Evolutionary conservation across 2,888 invertebrate genomes (phyloP), one percentile per base, ranked within the genome.

Genomic region (Sussaba pulchella): DNA sequence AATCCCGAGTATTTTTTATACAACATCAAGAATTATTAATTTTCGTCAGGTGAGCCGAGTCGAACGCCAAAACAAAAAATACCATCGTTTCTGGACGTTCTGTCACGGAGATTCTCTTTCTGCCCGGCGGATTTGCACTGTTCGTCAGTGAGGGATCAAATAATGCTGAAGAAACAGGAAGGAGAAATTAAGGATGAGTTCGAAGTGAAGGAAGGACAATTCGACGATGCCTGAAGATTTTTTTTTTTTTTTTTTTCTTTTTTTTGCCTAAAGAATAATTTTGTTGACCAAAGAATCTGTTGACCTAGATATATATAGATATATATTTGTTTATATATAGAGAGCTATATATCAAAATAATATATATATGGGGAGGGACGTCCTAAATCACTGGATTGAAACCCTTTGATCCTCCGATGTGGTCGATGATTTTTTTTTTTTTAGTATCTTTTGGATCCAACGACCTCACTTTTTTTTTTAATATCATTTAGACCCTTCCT

Each of bases 121-220:
- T 87, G 89, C 14, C 88, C 88, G 9, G 84, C 84, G 0, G 83
- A 84, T 66, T 50, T 73, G 10, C 88, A 88, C 41, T 31, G 64
- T 4, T 1, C 19, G 14, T 24, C 80, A 21, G 72, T 82, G 21
- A 75, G 21, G 19, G 47, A 78, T 4, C 83, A 81, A 14, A 26
- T 87, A 17, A 21, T 0, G 6, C 12, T 67, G 19, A 83, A 84
- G 82, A 47, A 70, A 36, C 31, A 47, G 45, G 50, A 81, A 4
- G 76, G 84, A 9, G 26, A 52, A 17, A 36, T 14, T 39, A 21
- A 41, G 5, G 39, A 45, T 4, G 9, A 36, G 21, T 47, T 31
- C 9, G n/a, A 43, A 2, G 45, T 57, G 6, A 84, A 78, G 24
- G 86, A 87, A 57, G 89, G 88, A 0, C 89, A 89, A 43, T 89